phyloP scores from a whole-genome alignment of 2,888 invertebrate species.

The Lingula anatina region DNA sequence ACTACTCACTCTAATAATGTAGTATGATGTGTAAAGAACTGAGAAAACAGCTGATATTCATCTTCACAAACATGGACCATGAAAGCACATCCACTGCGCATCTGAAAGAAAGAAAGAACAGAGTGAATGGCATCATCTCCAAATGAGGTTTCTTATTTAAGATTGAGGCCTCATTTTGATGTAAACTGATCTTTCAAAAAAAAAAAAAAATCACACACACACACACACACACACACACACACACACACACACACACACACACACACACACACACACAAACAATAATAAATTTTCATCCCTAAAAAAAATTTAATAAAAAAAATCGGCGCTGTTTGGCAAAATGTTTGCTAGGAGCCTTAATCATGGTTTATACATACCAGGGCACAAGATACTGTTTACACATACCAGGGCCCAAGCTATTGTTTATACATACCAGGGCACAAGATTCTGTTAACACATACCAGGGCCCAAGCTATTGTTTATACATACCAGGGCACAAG shows the following conservation, averaged over 20 bases:
- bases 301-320: too few relatives aligned
- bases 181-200: too few relatives aligned
- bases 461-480: background rate
- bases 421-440: constrained; percentile 63
- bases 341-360: background rate
- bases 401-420: too few relatives aligned
- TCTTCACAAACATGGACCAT: constrained; percentile 90
- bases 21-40: constrained; percentile 76
- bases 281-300: too few relatives aligned
- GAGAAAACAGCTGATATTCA: constrained; percentile 83
- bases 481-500: too few relatives aligned
- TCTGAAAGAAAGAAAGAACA: constrained; percentile 27
- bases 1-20: constrained; percentile 48
- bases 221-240: too few relatives aligned
- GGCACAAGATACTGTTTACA: background rate
- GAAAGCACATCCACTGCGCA: constrained; percentile 80
- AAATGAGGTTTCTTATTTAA: too few relatives aligned
- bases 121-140: too few relatives aligned
- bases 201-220: too few relatives aligned
- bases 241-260: too few relatives aligned
- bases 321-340: constrained; percentile 2
- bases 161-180: too few relatives aligned
- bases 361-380: background rate
- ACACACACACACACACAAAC: too few relatives aligned
- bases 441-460: constrained; percentile 65